These are phyloP conservation scores for Marisa cornuarietis DNA, from an alignment of 1,140 invertebrate genomes.

Conservation along the genomic window DNA sequence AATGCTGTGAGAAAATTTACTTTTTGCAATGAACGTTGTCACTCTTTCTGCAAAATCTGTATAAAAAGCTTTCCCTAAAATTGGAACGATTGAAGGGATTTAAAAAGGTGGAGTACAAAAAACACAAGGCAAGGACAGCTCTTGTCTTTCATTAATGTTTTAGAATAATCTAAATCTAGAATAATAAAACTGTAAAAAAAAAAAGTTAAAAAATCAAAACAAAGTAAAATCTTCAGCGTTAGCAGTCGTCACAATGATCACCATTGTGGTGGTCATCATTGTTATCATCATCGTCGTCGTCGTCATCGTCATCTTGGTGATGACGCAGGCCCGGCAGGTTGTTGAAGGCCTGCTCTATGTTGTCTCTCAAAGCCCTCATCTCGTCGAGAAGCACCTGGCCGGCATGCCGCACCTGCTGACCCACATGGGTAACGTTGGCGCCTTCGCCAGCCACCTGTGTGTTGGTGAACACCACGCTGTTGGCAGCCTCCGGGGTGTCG, in stretches of 20 bases:
- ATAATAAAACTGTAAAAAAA: too few relatives aligned
- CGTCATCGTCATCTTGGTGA: conserved; percentile 13
- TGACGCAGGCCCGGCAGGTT: conserved; percentile 16
- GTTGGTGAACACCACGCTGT: background rate
- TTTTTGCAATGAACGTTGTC: too few relatives aligned
- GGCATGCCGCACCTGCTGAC: background rate
- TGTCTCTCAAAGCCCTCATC: conserved; percentile 9
- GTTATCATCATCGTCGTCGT: background rate
- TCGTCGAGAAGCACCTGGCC: background rate
- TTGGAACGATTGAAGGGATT: too few relatives aligned
- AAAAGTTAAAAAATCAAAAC: too few relatives aligned
- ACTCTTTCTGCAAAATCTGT: too few relatives aligned
- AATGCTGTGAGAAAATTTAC: too few relatives aligned
- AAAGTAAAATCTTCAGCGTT: background rate
- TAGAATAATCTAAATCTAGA: too few relatives aligned
- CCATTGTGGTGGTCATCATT: background rate
- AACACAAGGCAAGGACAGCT: too few relatives aligned
- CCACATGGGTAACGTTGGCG: background rate
- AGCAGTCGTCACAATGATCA: background rate
- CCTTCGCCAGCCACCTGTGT: background rate
- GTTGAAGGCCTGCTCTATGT: background rate
- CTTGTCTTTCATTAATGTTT: too few relatives aligned
- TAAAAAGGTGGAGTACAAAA: too few relatives aligned
- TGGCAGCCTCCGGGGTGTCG: background rate
- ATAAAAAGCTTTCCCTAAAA: too few relatives aligned